Percentiles rank a stretch among this genome's conserved stretches.
These are phyloP conservation scores for Gadopsis marmoratus DNA, from an alignment of 2,797 vertebrate species.

Conservation along the genomic window DNA sequence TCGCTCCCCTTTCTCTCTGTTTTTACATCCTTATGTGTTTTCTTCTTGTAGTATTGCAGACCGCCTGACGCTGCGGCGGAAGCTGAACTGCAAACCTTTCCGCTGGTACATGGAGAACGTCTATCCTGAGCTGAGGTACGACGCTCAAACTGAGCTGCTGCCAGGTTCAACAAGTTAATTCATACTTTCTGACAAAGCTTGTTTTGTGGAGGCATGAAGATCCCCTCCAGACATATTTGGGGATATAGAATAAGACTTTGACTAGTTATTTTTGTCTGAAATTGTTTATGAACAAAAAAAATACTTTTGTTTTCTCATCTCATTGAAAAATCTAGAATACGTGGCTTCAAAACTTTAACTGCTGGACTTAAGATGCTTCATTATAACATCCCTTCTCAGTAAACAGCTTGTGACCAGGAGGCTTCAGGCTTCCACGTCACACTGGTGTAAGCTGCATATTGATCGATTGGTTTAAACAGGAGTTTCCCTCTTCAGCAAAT, in stretches of 20 bases:
- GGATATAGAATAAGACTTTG: background rate
- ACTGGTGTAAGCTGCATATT: too few relatives aligned
- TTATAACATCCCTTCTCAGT: too few relatives aligned
- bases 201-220: background rate
- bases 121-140: conserved; percentile 97
- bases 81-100: conserved; percentile 97
- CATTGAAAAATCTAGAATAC: too few relatives aligned
- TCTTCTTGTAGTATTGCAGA: conserved; percentile 87
- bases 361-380: too few relatives aligned
- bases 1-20: background rate
- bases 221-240: background rate
- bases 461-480: too few relatives aligned
- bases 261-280: background rate
- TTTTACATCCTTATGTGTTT: background rate
- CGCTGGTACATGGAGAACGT: conserved; percentile 98
- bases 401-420: too few relatives aligned
- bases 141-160: conserved; percentile 24
- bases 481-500: background rate
- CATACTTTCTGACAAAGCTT: background rate
- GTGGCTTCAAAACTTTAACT: too few relatives aligned
- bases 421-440: too few relatives aligned
- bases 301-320: too few relatives aligned
- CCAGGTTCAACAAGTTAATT: background rate
- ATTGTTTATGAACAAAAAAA: too few relatives aligned
- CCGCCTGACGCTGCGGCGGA: conserved; percentile 89